phyloP scores from a whole-genome alignment of 1,140 invertebrate genomes.

The Riptortus pedestris region DNA sequence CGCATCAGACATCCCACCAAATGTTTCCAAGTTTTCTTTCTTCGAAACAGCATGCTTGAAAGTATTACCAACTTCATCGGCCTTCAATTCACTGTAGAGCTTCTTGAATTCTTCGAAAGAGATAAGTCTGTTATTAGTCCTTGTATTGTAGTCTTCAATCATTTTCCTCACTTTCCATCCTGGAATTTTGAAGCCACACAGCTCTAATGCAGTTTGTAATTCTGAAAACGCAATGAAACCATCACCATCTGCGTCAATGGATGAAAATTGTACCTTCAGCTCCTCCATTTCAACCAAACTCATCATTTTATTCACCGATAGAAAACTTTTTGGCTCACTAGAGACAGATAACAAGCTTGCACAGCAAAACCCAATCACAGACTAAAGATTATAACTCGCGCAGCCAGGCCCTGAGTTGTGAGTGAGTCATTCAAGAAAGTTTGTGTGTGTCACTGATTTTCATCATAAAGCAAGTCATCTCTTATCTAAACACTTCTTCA shows the following conservation, averaged over 20 bases:
- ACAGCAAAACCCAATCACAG: background rate
- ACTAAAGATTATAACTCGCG: background rate
- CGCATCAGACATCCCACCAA: constrained; percentile 88
- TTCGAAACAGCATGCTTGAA: constrained; percentile 89
- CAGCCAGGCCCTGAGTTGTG: background rate
- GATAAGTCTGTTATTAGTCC: constrained; percentile 57
- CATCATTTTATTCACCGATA: constrained; percentile 11
- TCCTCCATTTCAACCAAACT: constrained; percentile 35
- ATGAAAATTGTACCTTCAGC: constrained; percentile 36
- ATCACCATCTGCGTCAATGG: constrained; percentile 77
- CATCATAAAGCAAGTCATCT: too few relatives aligned
- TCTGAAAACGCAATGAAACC: constrained; percentile 83
- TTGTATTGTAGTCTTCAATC: constrained; percentile 75
- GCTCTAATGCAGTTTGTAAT: constrained; percentile 77
- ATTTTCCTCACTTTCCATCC: constrained; percentile 84
- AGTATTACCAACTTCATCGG: constrained; percentile 76
- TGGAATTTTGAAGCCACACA: constrained; percentile 84
- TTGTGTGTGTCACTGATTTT: too few relatives aligned
- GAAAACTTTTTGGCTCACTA: constrained; percentile 18
- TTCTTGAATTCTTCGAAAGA: constrained; percentile 76
- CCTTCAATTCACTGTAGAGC: constrained; percentile 77
- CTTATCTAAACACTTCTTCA: too few relatives aligned
- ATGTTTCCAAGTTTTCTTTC: constrained; percentile 82
- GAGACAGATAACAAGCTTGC: constrained; percentile 18
- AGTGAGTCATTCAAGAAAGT: too few relatives aligned